Base-by-base conservation (phyloP, 2,797 vertebrate species). In the Poecilia wingei region DNA sequence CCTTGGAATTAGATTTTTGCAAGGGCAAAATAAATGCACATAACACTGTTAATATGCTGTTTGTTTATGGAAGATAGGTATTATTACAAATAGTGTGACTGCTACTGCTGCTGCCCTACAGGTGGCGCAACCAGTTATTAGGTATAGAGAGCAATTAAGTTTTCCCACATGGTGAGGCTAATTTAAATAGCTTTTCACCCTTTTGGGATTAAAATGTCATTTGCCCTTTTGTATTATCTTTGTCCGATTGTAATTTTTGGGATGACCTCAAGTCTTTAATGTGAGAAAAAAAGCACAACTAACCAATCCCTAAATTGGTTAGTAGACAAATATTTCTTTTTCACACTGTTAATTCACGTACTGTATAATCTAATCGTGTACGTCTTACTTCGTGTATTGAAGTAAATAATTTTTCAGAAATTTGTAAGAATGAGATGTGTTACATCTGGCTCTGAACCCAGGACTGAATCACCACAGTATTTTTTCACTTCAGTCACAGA, bases 401-500 rank as follows among this genome's bases (percentile, higher is more conserved):
- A 82, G 59, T 53, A 22, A 47, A 45, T 41, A 45, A 18, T 4
- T 28, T 4, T 49, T 59, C 64, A 61, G 57, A 75, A 75, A 46
- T 75, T 28, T 70, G 59, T 71, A 69, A 47, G 76, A 74, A 76
- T 64, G 74, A 36, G 3, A 53, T n/a, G 49, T 25, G 74, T 70
- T 53, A 81, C 83, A 82, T 86, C 77, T 87, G 82, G 77, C 61
- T 84, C 75, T 53, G 78, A 79, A 75, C 49, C 76, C 79, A 73
- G 71, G 77, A 70, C 71, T 82, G 84, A 76, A 36, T 64, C 6
- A 25, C 33, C 7, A 36, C 33, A 20, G 33, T 20, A 1, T 36
- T 18, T 64, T 64, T 41, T 41, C 6, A 64, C 61, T 64, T 4
- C 33, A 36, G 6, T 20, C 28, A 82, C 59, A 78, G 61, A 7